Conservation (phyloP, 2,113 vertebrate genomes). For the Phainopepla nitens region DNA sequence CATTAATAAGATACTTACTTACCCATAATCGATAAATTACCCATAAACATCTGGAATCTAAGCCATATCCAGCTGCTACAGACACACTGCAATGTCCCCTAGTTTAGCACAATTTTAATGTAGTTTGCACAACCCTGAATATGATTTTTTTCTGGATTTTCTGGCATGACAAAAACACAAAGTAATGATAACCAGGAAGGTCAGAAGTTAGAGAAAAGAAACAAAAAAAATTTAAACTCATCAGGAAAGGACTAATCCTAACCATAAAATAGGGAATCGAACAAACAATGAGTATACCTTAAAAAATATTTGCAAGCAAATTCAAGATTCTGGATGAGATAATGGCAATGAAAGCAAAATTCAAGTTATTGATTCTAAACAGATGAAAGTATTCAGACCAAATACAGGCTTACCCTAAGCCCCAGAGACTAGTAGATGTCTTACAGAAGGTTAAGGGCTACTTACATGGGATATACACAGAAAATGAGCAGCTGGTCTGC, state of each 20-base stretch:
- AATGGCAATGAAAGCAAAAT: not conserved
- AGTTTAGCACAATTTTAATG: not conserved
- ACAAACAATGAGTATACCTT: not conserved
- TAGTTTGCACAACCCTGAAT: not conserved
- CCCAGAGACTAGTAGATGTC: not conserved
- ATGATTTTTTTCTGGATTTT: not conserved
- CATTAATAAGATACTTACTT: not conserved
- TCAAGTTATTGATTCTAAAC: not conserved
- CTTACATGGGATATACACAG: rapidly evolving
- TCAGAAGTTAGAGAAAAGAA: not conserved
- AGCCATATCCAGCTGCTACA: not conserved
- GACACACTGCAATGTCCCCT: not conserved
- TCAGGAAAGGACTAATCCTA: not conserved
- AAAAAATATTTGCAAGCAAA: not conserved
- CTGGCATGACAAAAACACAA: not conserved
- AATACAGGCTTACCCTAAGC: not conserved
- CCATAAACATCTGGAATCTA: not conserved
- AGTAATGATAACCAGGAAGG: not conserved
- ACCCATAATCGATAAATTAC: not conserved
- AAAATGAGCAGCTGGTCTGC: not conserved
- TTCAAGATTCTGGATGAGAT: not conserved
- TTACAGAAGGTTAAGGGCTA: not conserved
- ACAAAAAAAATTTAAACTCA: not conserved
- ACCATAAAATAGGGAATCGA: not conserved
- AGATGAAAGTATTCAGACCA: not conserved